Evolutionary conservation across 2,797 vertebrate genomes (phyloP).

Genomic region (Halcyon leucocephala): DNA sequence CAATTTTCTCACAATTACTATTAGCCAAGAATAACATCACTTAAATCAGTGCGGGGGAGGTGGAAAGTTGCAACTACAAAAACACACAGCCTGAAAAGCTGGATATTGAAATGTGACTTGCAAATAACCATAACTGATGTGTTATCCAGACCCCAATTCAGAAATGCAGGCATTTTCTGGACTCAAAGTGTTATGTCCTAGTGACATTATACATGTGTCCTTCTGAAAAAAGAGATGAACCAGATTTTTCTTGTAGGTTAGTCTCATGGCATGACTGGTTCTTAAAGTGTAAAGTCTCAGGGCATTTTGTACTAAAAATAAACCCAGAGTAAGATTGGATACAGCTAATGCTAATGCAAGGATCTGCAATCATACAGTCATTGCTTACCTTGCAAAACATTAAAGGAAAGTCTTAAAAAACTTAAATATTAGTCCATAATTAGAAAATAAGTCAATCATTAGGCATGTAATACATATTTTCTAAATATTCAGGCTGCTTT

Average conservation of each 20-base stretch:
- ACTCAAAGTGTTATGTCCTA: neutral
- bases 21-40: conserved; percentile 74
- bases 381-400: neutral
- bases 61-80: conserved; percentile 64
- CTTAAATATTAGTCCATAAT: neutral
- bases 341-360: neutral
- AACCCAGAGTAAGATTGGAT: neutral
- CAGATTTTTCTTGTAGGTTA: neutral
- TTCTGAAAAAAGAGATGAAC: neutral
- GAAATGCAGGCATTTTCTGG: neutral
- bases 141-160: neutral
- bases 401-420: neutral
- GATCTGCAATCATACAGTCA: neutral
- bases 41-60: conserved; percentile 64
- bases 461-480: neutral
- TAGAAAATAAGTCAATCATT: neutral
- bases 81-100: conserved; percentile 55
- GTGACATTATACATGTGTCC: neutral
- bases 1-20: conserved; percentile 71
- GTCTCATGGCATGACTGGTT: neutral
- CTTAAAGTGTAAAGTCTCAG: neutral
- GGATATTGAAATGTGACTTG: conserved; percentile 49
- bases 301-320: neutral
- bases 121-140: conserved; percentile 32
- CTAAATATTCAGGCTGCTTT: neutral